Conservation (phyloP, 2,797 vertebrate species). For the Peromyscus aztecus region DNA sequence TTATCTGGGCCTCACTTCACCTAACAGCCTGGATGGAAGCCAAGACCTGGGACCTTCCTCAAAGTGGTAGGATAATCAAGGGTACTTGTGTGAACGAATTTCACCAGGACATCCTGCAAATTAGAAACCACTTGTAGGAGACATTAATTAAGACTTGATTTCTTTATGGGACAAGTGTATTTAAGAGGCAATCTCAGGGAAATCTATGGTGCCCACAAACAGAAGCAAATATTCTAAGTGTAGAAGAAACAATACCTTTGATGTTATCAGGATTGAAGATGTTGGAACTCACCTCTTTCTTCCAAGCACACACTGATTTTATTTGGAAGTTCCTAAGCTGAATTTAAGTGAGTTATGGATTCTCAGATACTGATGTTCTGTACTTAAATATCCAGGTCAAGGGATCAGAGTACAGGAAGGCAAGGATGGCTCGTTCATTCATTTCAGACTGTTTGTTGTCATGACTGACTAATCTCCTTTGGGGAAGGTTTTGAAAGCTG, state of each 20-base stretch:
- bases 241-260: not conserved
- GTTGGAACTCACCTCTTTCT: constrained; percentile 70
- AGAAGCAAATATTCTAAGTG: not conserved
- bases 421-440: constrained; percentile 81
- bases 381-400: constrained; percentile 79
- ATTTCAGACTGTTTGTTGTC: constrained; percentile 50
- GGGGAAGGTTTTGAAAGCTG: constrained; percentile 61
- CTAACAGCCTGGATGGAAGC: constrained; percentile 88
- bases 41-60: constrained; percentile 86
- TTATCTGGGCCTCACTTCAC: constrained; percentile 94
- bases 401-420: constrained; percentile 74
- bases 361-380: constrained; percentile 77
- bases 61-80: constrained; percentile 78
- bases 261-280: constrained; percentile 52
- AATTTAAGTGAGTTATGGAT: constrained; percentile 77
- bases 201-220: constrained; percentile 18
- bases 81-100: constrained; percentile 80
- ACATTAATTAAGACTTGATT: constrained; percentile 74
- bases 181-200: constrained; percentile 22
- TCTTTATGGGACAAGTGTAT: constrained; percentile 51
- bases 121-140: constrained; percentile 73
- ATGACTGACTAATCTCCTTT: constrained; percentile 49
- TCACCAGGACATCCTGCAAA: constrained; percentile 75
- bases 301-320: constrained; percentile 67
- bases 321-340: constrained; percentile 80